Base-by-base conservation (phyloP, 1,140 invertebrate genomes). In the Dendrolimus punctatus region DNA sequence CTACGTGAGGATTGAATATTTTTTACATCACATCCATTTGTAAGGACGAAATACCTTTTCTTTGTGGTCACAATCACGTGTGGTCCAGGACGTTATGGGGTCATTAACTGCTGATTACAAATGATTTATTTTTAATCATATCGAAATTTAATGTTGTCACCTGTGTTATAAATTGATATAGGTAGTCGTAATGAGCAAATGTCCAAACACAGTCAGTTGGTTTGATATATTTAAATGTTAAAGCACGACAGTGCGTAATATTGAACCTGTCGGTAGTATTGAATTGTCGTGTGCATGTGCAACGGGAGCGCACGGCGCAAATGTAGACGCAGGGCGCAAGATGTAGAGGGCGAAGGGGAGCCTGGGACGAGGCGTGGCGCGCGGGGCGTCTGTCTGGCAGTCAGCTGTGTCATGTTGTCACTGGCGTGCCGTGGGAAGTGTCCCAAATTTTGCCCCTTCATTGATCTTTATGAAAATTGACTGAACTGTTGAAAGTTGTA, bases 341-440 rank as follows among this genome's bases (percentile, higher is more conserved):
- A 67, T 57, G 57, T 60, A 56, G 55, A 57, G 62, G 46, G 46
- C 40, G 53, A 42, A 57, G 54, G 57, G 44, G 47, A 63, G 60
- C 55, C 57, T 51, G 65, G 51, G 51, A 43, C 41, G 39, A 6
- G 6, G 55, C 67, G 73, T 67, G 66, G 48, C 5, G 53, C 41
- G 55, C 51, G 64, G 62, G 65, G 56, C 69, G 72, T 68, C 57
- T 64, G 69, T 74, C 73, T 73, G 77, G 64, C 79, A 85, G 82
- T 85, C 82, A 85, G 82, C 82, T 85, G 82, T 80, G 76, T 76
- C 76, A 83, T 77, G 74, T 77, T 71, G 72, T 73, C 73, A 71
- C 58, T 9, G 49, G 51, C 58, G 71, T 64, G 69, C 60, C 77
- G 75, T 85, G 80, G 74, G 82, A 83, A 82, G 71, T 83, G 77